Base-by-base conservation (phyloP, 2,113 vertebrate genomes). In the Eudyptes chrysolophus region DNA sequence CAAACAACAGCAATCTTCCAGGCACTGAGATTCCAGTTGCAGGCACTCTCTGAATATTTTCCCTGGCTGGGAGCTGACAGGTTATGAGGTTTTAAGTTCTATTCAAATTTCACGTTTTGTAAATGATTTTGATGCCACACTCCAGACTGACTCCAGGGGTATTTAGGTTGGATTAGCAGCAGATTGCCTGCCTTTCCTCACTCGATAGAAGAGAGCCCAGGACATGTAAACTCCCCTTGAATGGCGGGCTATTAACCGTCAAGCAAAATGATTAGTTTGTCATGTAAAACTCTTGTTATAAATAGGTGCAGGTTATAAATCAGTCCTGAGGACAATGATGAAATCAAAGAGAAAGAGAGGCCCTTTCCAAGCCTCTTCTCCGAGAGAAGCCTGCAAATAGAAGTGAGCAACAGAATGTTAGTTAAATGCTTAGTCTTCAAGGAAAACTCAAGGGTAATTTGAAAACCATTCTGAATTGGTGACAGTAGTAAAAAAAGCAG, bases 141-240 rank as follows among this genome's bases (percentile, higher is more conserved):
- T 96, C 94, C 97, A 97, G 97, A 94, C 97, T 97, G 97, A 96
- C 97, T 97, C 95, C 86, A 74, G 66, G 84, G 95, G 88, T 97
- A 96, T 98, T 97, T 97, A 89, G 21, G 78, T 96, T 94, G 97
- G 97, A 97, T 97, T 96, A 97, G 75, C 44, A 20, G 84, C 13
- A 11, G 86, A 32, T 95, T 70, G 58, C 87, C 89, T 90, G 90
- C 84, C 89, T 96, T 95, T 52, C 78, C 91, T 94, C 76, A 11
- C 71, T n/a, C 6, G 4, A 10, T 11, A 84, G 88, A 46, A 13
- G 69, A 66, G 44, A 84, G 48, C 94, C 46, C 71, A 10, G 87
- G 40, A 29, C 64, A 27, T 38, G 84, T 82, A 88, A 92, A 92
- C 92, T 74, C 75, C 57, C 36, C 32, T 15, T 11, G 46, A 74